Evolutionary conservation across 2,888 invertebrate genomes (phyloP).

Genomic region (Xestoiulus laeticollis): DNA sequence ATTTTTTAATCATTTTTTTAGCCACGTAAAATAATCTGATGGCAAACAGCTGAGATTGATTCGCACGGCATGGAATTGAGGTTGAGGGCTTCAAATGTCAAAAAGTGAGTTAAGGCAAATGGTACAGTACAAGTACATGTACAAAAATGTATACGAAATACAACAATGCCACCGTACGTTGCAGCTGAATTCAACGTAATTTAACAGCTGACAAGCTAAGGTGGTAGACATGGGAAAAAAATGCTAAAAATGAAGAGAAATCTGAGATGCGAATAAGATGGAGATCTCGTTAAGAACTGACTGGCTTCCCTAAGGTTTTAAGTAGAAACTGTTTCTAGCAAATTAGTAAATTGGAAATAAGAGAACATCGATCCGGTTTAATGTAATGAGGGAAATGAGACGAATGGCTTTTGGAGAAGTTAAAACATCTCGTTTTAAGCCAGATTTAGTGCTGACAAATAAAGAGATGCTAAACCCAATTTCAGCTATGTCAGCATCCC

Average conservation of each 20-base stretch:
- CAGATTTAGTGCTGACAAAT: too few species aligned
- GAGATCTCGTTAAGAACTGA: background rate
- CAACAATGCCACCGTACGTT: background rate
- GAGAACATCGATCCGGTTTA: constrained; percentile 5
- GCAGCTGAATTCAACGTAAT: constrained; percentile 13
- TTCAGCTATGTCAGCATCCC: too few species aligned
- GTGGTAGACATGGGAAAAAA: background rate
- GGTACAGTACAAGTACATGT: too few species aligned
- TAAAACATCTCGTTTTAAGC: too few species aligned
- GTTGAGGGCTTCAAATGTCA: constrained; percentile 25
- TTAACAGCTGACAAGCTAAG: background rate
- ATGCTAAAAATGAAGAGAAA: background rate
- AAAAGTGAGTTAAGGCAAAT: background rate
- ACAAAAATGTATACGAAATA: background rate
- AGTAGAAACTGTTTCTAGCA: background rate
- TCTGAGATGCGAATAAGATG: background rate
- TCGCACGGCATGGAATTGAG: background rate
- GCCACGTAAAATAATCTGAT: background rate
- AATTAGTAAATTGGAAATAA: constrained; percentile 15
- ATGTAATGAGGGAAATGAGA: background rate
- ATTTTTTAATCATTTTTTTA: background rate
- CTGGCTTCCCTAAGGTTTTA: background rate
- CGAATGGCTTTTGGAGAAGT: background rate
- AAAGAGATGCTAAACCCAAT: too few species aligned
- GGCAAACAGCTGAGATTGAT: background rate